Evolutionary conservation across 2,113 vertebrate genomes (phyloP), one percentile per base, ranked within the genome.

Genomic region (Puffinus mauretanicus): DNA sequence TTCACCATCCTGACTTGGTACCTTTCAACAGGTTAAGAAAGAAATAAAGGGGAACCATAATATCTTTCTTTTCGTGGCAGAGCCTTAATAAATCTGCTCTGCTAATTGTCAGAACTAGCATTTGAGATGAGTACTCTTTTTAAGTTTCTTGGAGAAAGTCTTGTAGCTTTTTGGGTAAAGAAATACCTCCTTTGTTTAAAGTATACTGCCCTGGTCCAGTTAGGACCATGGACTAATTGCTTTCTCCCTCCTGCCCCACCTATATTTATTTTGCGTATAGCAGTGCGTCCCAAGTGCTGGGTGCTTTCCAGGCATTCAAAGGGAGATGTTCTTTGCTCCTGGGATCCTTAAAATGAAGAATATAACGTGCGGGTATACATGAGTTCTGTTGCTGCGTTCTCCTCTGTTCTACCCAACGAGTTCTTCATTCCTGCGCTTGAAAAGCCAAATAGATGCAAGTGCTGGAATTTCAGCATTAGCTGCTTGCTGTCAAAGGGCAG

Each of bases 331-430:
- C 44, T 83, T 75, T 91, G 40, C 52, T 92, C 21, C 52, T 85
- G 65, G 57, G 36, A 36, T 71, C 54, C 44, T 66, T 65, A n/a
- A 47, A 75, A 40, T 61, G 54, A 46, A 52, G 38, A 55, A 34
- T 29, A 11, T 21, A 7, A 27, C 38, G 27, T n/a, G 4, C 1
- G 9, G 21, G 7, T 58, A 34, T 22, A 1, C 8, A 0, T 32
- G 47, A 79, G 44, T 55, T 93, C 29, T 65, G 16, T 25, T 71
- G 65, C 65, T 27, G 14, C 36, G 16, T 62, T 91, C 42, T 65
- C 18, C 18, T 58, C 26, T 44, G 29, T 27, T 42, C 6, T 57
- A 11, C 65, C 47, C 55, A 44, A 2, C 0, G 6, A 21, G 19
- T 44, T 66, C 58, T 81, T 86, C 44, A 22, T n/a, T 81, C 47